These are phyloP conservation scores for Glomeris marginata DNA, from an alignment of 2,888 invertebrate genomes.

Conservation along the genomic window DNA sequence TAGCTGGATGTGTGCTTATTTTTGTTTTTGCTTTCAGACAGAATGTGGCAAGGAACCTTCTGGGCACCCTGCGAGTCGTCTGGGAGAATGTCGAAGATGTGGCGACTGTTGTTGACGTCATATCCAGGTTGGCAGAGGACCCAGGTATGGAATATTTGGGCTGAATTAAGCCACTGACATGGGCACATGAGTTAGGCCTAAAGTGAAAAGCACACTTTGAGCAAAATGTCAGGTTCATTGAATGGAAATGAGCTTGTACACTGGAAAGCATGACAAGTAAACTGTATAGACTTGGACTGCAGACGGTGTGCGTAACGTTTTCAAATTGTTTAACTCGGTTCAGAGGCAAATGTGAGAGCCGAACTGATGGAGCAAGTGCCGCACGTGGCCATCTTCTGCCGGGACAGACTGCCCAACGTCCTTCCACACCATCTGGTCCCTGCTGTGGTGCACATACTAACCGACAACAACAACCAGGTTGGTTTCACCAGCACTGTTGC, in stretches of 20 bases:
- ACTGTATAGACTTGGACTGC: neutral
- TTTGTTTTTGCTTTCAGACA: slow-evolving; percentile 36
- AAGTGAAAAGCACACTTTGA: neutral
- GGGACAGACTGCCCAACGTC: slow-evolving; percentile 35
- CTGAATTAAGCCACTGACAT: neutral
- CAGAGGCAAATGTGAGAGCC: slow-evolving; percentile 44
- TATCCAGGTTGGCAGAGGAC: slow-evolving; percentile 35
- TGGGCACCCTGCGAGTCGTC: slow-evolving; percentile 40
- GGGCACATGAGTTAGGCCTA: neutral
- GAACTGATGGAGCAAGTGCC: slow-evolving; percentile 52
- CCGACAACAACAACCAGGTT: slow-evolving; percentile 44
- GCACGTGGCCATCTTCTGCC: slow-evolving; percentile 45
- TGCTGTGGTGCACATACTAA: slow-evolving; percentile 44
- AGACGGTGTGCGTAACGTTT: neutral
- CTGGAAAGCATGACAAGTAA: neutral
- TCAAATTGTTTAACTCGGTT: slow-evolving; percentile 20
- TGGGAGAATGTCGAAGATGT: slow-evolving; percentile 31
- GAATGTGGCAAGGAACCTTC: slow-evolving; percentile 40
- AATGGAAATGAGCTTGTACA: no score
- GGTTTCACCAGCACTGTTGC: slow-evolving; percentile 12
- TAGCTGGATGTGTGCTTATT: neutral
- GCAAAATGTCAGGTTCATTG: no score
- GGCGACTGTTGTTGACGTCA: slow-evolving; percentile 35
- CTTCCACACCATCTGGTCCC: slow-evolving; percentile 44
- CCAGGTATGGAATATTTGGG: slow-evolving; percentile 26